phyloP scores from a whole-genome alignment of 2,797 vertebrate species.

The Eremophila alpestris region DNA sequence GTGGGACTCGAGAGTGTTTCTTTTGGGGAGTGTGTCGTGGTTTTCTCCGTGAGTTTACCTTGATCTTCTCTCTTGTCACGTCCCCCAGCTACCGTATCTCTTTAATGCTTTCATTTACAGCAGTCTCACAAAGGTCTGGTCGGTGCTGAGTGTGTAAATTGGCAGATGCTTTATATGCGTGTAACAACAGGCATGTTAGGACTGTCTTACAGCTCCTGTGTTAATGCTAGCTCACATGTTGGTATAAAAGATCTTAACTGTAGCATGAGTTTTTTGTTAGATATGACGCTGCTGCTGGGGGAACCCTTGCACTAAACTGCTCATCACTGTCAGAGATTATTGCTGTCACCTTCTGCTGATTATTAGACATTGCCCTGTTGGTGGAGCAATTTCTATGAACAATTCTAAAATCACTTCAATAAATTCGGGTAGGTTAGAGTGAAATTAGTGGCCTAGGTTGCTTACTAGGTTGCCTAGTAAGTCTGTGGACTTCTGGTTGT shows the following conservation, averaged over 20 bases:
- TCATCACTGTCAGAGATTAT: background rate
- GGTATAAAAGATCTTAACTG: background rate
- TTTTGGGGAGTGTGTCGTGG: background rate
- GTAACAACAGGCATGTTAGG: background rate
- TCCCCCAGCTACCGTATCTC: background rate
- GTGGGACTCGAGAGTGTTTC: background rate
- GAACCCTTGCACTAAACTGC: background rate
- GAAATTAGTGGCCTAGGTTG: background rate
- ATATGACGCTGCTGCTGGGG: background rate
- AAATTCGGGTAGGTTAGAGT: accelerated
- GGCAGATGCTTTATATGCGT: background rate
- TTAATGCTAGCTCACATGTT: background rate
- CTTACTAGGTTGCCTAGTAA: no score
- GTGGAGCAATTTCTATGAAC: background rate
- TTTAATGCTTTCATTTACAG: background rate
- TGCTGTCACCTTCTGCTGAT: background rate
- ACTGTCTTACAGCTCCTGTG: background rate
- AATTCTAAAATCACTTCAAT: background rate
- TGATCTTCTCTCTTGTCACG: background rate
- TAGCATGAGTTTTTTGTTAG: background rate
- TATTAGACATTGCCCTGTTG: background rate
- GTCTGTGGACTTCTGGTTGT: background rate
- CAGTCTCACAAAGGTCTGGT: background rate
- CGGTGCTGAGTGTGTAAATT: background rate
- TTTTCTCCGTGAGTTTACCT: background rate